Conservation (phyloP, 2,797 vertebrate genomes). For the Australoheros facetus region DNA sequence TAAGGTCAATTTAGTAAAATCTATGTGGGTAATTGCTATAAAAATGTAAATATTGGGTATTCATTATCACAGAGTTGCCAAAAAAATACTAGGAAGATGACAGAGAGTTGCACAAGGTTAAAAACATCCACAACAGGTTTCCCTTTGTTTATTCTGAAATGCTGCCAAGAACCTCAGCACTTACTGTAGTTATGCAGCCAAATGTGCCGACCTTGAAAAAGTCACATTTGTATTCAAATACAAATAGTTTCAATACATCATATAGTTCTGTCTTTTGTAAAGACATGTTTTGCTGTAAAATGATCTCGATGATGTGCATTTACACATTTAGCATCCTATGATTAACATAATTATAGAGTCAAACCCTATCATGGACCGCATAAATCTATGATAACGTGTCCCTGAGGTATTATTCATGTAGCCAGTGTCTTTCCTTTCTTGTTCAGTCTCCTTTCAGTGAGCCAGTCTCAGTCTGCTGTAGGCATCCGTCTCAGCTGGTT, state of each 20-base stretch:
- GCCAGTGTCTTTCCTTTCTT: constrained; percentile 41
- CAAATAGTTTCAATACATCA: constrained; percentile 30
- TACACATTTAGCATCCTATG: constrained; percentile 51
- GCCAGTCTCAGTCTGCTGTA: constrained; percentile 6
- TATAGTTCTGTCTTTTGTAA: constrained; percentile 26
- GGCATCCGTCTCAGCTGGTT: constrained; percentile 39
- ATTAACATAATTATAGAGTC: constrained; percentile 63
- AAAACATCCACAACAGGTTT: constrained; percentile 43
- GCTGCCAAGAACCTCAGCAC: constrained; percentile 49
- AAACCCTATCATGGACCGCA: constrained; percentile 33
- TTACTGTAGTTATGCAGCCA: constrained; percentile 37
- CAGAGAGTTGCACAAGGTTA: constrained; percentile 34
- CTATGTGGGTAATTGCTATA: constrained; percentile 27
- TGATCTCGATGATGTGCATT: constrained; percentile 41
- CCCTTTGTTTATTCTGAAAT: constrained; percentile 48
- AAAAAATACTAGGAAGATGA: constrained; percentile 3
- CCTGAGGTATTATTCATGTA: constrained; percentile 53
- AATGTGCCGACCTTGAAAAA: constrained; percentile 57
- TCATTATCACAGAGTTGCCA: constrained; percentile 15
- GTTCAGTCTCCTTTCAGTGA: constrained; percentile 48
- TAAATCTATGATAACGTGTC: constrained; percentile 51
- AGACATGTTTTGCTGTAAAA: constrained; percentile 21
- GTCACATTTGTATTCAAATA: constrained; percentile 8
- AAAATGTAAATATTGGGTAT: constrained; percentile 52
- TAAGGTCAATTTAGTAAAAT: constrained; percentile 48